Percentiles rank a stretch among this genome's conserved stretches.
Conservation (phyloP, 2,113 vertebrate genomes). For the Callipepla californica region DNA sequence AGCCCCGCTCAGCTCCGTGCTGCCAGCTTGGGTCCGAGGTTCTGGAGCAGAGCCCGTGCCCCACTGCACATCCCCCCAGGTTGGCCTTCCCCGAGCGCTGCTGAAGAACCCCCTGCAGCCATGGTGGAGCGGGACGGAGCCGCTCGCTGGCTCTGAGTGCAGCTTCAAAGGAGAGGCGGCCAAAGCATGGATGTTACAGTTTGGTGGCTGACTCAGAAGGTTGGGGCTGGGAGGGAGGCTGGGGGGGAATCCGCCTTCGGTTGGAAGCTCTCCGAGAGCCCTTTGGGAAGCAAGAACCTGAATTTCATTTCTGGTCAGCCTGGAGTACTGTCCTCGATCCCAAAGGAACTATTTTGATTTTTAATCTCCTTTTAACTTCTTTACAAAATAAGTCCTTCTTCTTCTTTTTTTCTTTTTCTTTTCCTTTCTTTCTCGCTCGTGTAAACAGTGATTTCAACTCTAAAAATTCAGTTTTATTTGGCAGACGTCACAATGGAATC, state of each 20-base stretch:
- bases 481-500: neutral
- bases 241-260: slow-evolving; percentile 32
- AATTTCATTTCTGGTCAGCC: neutral
- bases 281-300: neutral
- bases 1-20: neutral
- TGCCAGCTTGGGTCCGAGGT: accelerated
- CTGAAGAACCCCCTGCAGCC: slow-evolving; percentile 19
- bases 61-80: neutral
- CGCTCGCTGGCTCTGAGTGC: slow-evolving; percentile 34
- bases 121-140: slow-evolving; percentile 9
- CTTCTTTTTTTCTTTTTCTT: neutral
- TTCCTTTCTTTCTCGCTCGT: too few species aligned
- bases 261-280: slow-evolving; percentile 13
- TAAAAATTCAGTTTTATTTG: slow-evolving; percentile 39
- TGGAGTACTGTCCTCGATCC: neutral
- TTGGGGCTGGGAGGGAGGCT: slow-evolving; percentile 24
- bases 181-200: neutral
- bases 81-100: slow-evolving; percentile 22
- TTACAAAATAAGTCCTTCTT: neutral
- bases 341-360: neutral
- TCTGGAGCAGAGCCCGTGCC: neutral
- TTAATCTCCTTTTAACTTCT: neutral
- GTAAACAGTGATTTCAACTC: neutral
- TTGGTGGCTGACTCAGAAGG: slow-evolving; percentile 26
- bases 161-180: slow-evolving; percentile 60